Base-by-base conservation (phyloP, 2,113 vertebrate species). In the Alethe diademata region DNA sequence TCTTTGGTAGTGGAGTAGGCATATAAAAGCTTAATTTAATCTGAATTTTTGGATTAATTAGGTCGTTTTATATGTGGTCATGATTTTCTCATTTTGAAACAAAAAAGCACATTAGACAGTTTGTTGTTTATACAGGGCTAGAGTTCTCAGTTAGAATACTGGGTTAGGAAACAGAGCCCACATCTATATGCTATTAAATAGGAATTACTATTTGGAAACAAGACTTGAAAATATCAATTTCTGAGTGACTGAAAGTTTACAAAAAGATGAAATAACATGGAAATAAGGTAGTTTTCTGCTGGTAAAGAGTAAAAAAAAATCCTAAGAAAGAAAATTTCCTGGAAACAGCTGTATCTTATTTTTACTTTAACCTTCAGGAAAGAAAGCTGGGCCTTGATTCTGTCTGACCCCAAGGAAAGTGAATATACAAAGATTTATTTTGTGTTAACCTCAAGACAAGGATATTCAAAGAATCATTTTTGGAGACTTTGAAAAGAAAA, bases 281-380 rank as follows among this genome's bases (percentile, higher is more conserved):
- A 84, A 89, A 58, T 62, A 76, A 66, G 2, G 18, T 36, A 4
- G 2, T 13, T 43, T 47, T 74, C 67, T 89, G 4, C 23, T 83
- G 40, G 22, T 12, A 79, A 88, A 42, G 9, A 38, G 12, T 53
- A 88, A 56, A 47, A 56, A 45, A 4, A 16, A 83, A 7, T 45
- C 54, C 76, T 57, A 66, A 14, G 24, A 50, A 89, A 78, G 14
- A 79, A 83, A 84, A 70, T 11, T 78, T 19, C 26, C 26, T 71
- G 31, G n/a, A 90, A 65, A 87, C 8, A 60, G 9, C 12, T 75
- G 12, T n/a, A 16, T 86, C n/a, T 81, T 87, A 62, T 74, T 91
- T 94, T 90, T 85, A 25, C 29, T 85, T 72, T 72, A 90, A 72
- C 66, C 20, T 72, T 79, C 53, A 91, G 29, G n/a, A 87, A 75